phyloP scores from a whole-genome alignment of 2,888 invertebrate species.

The Pteria penguin region DNA sequence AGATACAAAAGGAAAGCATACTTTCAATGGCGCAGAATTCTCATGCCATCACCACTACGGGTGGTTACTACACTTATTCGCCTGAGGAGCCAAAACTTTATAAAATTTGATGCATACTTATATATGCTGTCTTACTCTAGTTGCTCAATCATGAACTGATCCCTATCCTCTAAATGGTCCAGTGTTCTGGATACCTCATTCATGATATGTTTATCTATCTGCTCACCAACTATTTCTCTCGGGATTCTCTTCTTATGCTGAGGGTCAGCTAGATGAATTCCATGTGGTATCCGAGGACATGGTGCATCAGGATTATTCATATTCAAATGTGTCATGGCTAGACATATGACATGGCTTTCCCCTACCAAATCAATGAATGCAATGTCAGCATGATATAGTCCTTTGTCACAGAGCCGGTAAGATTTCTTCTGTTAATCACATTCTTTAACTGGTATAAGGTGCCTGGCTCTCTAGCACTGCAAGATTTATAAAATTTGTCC shows the following conservation, averaged over 20 bases:
- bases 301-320: slow-evolving; percentile 9
- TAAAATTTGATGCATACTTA: slow-evolving; percentile 12
- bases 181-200: background rate
- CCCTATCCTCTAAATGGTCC: no score
- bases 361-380: no score
- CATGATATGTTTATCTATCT: background rate
- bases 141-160: no score
- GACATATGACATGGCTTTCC: no score
- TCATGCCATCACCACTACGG: slow-evolving; percentile 21
- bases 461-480: slow-evolving; percentile 1
- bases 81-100: slow-evolving; percentile 6
- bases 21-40: slow-evolving; percentile 15
- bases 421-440: slow-evolving; percentile 28
- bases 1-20: slow-evolving; percentile 20
- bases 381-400: slow-evolving; percentile 22
- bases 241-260: slow-evolving; percentile 1
- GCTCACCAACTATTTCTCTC: background rate
- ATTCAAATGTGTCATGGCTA: no score
- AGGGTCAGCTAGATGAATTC: slow-evolving; percentile 10
- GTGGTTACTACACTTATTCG: slow-evolving; percentile 5
- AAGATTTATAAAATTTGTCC: slow-evolving; percentile 21
- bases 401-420: background rate
- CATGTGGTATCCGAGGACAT: background rate
- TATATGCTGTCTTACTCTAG: background rate
- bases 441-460: slow-evolving; percentile 24